Base-by-base conservation (phyloP, 2,113 vertebrate genomes). In the Tragelaphus strepsiceros region DNA sequence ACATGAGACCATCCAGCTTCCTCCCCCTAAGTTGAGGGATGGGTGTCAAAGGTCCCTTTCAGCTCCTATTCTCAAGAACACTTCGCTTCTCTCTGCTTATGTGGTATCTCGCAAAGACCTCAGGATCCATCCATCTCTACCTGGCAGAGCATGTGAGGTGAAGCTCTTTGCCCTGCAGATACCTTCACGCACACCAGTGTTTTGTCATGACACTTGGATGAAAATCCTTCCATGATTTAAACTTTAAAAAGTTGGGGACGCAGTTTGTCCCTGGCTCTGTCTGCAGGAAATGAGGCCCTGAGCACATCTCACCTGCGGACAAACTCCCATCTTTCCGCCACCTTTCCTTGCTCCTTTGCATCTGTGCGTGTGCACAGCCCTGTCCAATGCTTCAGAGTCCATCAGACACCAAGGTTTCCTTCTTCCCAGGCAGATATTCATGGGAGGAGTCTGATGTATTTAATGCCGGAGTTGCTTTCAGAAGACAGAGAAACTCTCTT, bases 401-500 rank as follows among this genome's bases (percentile, higher is more conserved):
- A 1, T 9, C 4, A 19, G 30, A 54, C 13, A 13, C 49, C 78
- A 49, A 0, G 14, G 17, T 35, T 51, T 17, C 43, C 19, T 43
- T 81, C 67, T 85, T 83, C 95, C 24, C 7, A 58, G n/a, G 17
- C 49, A 91, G 86, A 88, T 3, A 32, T 77, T 26, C 2, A 7
- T 74, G 43, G 22, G 16, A 96, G 71, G 81, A 96, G 82, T 80
- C 67, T 43, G 67, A 13, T n/a, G n/a, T 84, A 46, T 84, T 95
- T 98, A 91, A 97, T 95, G 98, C 90, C 80, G 88, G 85, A 96
- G 78, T 43, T 93, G 86, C 95, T 46, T 71, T n/a, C 88, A 21
- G 56, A 94, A 96, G 61, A 71, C 91, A 32, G 17, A 77, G 49
- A 32, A 74, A 35, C 24, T 67, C 56, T 64, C 74, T 56, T 94